phyloP scores from a whole-genome alignment of 2,113 vertebrate species.

The Eupsittula cactorum region DNA sequence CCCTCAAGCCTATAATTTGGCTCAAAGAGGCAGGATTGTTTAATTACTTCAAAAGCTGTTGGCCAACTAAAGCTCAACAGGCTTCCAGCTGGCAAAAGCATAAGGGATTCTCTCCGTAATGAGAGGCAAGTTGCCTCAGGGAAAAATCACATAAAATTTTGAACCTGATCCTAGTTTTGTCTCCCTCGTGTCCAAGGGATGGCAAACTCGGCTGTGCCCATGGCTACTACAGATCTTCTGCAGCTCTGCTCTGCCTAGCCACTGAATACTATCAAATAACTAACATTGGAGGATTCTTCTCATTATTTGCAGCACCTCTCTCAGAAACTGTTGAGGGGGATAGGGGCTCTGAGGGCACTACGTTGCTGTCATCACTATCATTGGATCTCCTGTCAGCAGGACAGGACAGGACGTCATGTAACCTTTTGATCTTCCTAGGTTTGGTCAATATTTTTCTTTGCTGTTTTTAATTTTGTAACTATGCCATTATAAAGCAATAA shows the following conservation, averaged over 20 bases:
- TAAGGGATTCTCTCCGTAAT: not conserved
- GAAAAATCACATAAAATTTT: not conserved
- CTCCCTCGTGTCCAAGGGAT: not conserved
- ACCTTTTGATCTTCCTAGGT: not conserved
- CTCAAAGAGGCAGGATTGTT: constrained; percentile 19
- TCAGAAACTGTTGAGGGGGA: not conserved
- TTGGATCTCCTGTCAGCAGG: not conserved
- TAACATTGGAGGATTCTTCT: not conserved
- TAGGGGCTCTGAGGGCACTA: not conserved
- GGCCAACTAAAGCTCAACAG: not conserved
- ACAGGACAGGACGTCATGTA: rapidly evolving
- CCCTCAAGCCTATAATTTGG: constrained; percentile 33
- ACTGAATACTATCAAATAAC: not conserved
- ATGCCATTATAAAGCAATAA: not conserved
- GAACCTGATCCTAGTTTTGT: not conserved
- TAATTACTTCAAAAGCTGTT: constrained; percentile 41
- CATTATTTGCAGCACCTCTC: not conserved
- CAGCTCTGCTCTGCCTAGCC: not conserved
- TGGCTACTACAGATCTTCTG: rapidly evolving
- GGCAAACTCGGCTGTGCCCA: not conserved
- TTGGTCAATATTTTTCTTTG: not conserved
- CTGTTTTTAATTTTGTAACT: not conserved
- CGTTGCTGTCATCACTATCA: rapidly evolving
- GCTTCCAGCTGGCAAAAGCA: constrained; percentile 40
- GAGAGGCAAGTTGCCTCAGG: not conserved